Conservation (phyloP, 1,140 invertebrate genomes). For the Xylocopa sonorina region DNA sequence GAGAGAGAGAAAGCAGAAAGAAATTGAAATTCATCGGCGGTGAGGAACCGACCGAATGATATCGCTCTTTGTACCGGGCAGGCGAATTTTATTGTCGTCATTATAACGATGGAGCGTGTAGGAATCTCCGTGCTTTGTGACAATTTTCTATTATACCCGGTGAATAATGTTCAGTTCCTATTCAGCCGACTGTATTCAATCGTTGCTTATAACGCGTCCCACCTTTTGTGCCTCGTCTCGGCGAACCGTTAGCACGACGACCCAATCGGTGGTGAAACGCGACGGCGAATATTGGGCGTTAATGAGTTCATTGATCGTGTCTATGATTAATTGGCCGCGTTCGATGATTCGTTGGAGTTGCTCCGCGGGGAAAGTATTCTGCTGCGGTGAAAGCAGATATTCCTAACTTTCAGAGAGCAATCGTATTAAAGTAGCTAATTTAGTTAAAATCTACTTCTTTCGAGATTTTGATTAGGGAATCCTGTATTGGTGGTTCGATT, state of each 20-base stretch:
- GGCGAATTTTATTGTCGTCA: conserved; percentile 42
- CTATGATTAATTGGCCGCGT: not conserved
- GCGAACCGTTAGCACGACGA: not conserved
- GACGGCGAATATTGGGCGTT: conserved; percentile 1
- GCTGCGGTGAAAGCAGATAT: no score
- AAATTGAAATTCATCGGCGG: conserved; percentile 5
- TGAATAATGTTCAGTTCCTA: conserved; percentile 45
- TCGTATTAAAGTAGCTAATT: no score
- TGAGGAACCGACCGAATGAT: conserved; percentile 19
- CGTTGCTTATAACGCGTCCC: conserved; percentile 33
- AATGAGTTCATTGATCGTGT: not conserved
- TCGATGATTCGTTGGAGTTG: not conserved
- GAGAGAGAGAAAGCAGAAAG: not conserved
- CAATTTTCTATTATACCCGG: conserved; percentile 32
- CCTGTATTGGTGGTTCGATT: no score
- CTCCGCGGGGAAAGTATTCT: no score
- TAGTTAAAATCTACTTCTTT: no score
- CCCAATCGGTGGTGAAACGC: not conserved
- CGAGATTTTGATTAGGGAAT: no score
- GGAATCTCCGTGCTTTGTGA: conserved; percentile 33
- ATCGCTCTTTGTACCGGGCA: conserved; percentile 14
- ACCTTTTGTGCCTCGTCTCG: conserved; percentile 18
- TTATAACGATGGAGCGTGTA: conserved; percentile 33
- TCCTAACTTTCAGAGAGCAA: no score
- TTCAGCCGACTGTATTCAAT: conserved; percentile 36